These are phyloP conservation scores for Drosophila putrida DNA, from an alignment of 2,888 invertebrate genomes.

Conservation along the genomic window DNA sequence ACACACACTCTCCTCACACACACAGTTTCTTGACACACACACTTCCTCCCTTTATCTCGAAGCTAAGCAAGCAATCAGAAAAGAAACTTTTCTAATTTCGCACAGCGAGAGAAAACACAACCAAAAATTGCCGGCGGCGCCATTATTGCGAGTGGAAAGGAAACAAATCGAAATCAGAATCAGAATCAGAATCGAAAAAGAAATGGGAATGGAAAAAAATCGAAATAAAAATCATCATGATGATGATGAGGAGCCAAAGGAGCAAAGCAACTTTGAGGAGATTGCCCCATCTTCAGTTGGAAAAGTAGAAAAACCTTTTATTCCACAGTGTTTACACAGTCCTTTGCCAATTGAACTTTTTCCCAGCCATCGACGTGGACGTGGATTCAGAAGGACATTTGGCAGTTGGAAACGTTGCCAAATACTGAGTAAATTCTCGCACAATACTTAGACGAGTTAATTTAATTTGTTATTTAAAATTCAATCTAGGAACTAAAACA, in stretches of 20 bases:
- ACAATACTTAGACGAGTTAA: slow-evolving; percentile 83
- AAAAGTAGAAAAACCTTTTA: slow-evolving; percentile 84
- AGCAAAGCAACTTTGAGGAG: slow-evolving; percentile 15
- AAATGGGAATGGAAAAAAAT: slow-evolving; percentile 61
- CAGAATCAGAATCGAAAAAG: slow-evolving; percentile 65
- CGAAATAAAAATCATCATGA: slow-evolving; percentile 27
- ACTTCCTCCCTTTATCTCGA: not conserved
- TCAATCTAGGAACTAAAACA: slow-evolving; percentile 85
- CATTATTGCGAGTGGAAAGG: slow-evolving; percentile 45
- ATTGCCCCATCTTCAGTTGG: slow-evolving; percentile 36
- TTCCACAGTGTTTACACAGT: slow-evolving; percentile 81
- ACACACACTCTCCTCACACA: slow-evolving; percentile 26
- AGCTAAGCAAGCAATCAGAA: slow-evolving; percentile 39
- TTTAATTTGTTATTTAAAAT: slow-evolving; percentile 85
- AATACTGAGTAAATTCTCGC: slow-evolving; percentile 49
- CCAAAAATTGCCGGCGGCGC: slow-evolving; percentile 66
- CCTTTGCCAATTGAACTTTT: slow-evolving; percentile 80
- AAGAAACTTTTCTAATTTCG: slow-evolving; percentile 79
- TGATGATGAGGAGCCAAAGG: slow-evolving; percentile 8
- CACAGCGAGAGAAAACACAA: slow-evolving; percentile 39
- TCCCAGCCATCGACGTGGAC: slow-evolving; percentile 39
- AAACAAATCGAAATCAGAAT: slow-evolving; percentile 61
- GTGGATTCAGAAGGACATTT: slow-evolving; percentile 1
- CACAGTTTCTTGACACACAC: not conserved
- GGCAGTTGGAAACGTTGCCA: not conserved